These are phyloP conservation scores for Synergus gifuensis DNA, from an alignment of 2,888 invertebrate species.

Conservation along the genomic window DNA sequence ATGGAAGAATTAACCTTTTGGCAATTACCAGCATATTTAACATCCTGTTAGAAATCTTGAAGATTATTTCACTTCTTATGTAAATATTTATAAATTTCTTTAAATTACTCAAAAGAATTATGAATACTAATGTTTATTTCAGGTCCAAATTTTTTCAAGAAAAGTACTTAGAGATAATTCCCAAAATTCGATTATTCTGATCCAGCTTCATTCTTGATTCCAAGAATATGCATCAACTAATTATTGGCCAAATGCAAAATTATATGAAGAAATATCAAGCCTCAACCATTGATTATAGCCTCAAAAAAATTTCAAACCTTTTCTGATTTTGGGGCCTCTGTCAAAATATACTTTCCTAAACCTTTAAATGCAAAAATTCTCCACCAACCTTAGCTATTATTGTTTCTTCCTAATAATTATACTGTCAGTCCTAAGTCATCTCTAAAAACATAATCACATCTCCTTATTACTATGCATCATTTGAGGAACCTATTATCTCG, in stretches of 20 bases:
- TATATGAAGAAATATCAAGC: background rate
- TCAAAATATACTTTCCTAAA: background rate
- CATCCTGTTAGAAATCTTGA: background rate
- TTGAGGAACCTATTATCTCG: background rate
- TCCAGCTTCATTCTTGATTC: background rate
- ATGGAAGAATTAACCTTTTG: background rate
- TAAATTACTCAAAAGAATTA: background rate
- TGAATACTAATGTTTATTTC: background rate
- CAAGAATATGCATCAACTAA: background rate
- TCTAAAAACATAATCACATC: conserved; percentile 17
- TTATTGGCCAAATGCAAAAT: background rate
- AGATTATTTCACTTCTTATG: background rate
- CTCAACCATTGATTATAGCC: background rate
- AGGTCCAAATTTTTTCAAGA: background rate
- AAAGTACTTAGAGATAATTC: background rate
- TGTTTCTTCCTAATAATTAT: conserved; percentile 19
- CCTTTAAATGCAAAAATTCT: background rate
- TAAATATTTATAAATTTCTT: background rate
- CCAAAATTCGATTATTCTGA: background rate
- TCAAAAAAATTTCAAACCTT: background rate
- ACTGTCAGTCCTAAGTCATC: conserved; percentile 19
- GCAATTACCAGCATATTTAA: background rate
- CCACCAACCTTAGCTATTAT: background rate
- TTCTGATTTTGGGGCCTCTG: background rate
- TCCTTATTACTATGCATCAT: background rate